Conservation (phyloP, 2,797 vertebrate genomes). For the Melanotaenia pygmaea region DNA sequence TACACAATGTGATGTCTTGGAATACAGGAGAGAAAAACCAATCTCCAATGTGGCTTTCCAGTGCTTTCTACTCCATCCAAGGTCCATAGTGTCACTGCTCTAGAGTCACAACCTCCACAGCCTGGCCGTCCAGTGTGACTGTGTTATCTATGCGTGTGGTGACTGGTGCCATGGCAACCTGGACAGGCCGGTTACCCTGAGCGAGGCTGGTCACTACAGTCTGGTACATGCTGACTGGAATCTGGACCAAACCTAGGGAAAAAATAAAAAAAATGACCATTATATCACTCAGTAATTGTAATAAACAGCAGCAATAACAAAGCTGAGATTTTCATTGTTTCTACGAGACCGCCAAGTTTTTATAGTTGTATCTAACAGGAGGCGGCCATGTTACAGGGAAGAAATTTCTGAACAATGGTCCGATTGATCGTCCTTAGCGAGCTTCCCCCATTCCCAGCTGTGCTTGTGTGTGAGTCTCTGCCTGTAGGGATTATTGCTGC, state of each 20-base stretch:
- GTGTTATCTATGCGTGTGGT: constrained; percentile 93
- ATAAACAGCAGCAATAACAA: not conserved
- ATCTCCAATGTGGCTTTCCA: constrained; percentile 56
- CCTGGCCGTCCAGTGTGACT: constrained; percentile 95
- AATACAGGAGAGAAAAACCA: constrained; percentile 56
- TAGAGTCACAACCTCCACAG: constrained; percentile 96
- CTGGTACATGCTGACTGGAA: constrained; percentile 99
- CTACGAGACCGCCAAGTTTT: constrained; percentile 5
- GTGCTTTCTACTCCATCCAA: constrained; percentile 54
- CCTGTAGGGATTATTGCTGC: constrained; percentile 84
- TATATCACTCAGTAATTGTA: not conserved
- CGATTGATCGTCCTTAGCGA: constrained; percentile 71
- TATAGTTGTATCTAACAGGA: constrained; percentile 36
- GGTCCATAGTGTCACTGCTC: constrained; percentile 87
- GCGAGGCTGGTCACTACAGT: constrained; percentile 97
- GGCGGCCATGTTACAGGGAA: constrained; percentile 69
- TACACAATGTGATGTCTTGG: constrained; percentile 67
- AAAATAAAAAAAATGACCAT: not conserved
- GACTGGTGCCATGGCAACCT: constrained; percentile 97
- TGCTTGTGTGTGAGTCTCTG: constrained; percentile 51
- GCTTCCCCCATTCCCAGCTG: constrained; percentile 80
- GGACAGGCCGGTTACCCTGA: constrained; percentile 95
- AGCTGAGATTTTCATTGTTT: not conserved
- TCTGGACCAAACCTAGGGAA: constrained; percentile 92
- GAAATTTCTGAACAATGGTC: constrained; percentile 83